phyloP scores from a whole-genome alignment of 1,140 invertebrate genomes.

The Lepidurus arcticus region DNA sequence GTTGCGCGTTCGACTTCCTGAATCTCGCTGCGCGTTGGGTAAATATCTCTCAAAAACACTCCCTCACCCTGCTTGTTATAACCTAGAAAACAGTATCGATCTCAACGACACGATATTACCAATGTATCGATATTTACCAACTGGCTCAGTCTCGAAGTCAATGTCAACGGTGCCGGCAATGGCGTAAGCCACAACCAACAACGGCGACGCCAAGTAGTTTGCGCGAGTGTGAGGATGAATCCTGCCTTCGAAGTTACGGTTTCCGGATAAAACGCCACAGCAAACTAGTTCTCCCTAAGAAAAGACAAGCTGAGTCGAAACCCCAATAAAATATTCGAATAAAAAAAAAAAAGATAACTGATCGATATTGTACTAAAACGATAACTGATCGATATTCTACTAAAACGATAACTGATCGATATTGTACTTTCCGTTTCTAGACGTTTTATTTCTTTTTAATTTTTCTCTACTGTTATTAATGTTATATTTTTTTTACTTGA shows the following conservation, averaged over 20 bases:
- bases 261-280: constrained; percentile 90
- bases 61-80: constrained; percentile 59
- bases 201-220: constrained; percentile 92
- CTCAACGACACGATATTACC: constrained; percentile 27
- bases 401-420: neutral
- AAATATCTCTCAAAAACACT: constrained; percentile 87
- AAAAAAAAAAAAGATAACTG: neutral
- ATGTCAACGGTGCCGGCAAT: constrained; percentile 89
- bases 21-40: constrained; percentile 88
- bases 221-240: constrained; percentile 94
- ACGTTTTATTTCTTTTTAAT: neutral
- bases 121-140: constrained; percentile 53
- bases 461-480: neutral
- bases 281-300: constrained; percentile 80
- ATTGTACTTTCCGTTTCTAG: neutral
- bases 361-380: neutral
- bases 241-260: constrained; percentile 94
- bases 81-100: constrained; percentile 49
- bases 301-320: neutral
- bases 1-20: constrained; percentile 78
- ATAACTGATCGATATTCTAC: too few species aligned
- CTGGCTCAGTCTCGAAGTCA: constrained; percentile 84
- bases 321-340: neutral
- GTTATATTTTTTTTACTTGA: constrained; percentile 54
- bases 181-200: constrained; percentile 93